phyloP scores from a whole-genome alignment of 2,797 vertebrate species.

The Monodelphis domestica region DNA sequence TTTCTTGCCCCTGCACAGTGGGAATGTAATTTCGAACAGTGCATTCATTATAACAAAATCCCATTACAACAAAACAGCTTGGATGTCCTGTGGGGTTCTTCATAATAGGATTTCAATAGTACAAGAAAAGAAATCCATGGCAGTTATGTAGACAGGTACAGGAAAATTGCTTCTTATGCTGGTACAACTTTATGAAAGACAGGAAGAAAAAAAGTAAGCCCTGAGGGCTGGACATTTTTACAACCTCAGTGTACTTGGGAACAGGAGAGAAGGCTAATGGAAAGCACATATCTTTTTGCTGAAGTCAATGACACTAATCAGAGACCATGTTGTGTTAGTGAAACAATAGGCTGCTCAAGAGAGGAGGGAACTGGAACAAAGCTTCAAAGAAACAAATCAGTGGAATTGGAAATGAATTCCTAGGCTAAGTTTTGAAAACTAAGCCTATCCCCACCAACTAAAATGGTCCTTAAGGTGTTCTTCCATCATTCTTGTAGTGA shows the following conservation, averaged over 20 bases:
- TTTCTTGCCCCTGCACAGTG: conserved; percentile 49
- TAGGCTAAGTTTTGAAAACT: not conserved
- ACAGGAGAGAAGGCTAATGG: not conserved
- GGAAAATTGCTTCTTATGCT: not conserved
- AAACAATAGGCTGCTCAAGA: not conserved
- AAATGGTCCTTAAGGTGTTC: not conserved
- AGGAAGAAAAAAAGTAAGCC: not conserved
- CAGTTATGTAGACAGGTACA: not conserved
- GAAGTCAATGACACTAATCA: not conserved
- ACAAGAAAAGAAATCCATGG: conserved; percentile 3
- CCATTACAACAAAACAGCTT: conserved; percentile 43
- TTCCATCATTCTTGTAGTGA: no score
- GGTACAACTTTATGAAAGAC: not conserved
- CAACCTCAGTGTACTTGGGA: not conserved
- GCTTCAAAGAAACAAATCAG: not conserved
- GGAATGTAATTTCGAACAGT: conserved; percentile 53
- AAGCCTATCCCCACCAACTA: not conserved
- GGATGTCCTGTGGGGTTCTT: conserved; percentile 32
- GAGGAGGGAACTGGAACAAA: not conserved
- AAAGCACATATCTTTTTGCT: not conserved
- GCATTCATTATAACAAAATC: conserved; percentile 68
- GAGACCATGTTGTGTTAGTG: not conserved
- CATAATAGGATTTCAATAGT: conserved; percentile 50
- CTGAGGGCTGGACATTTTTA: not conserved
- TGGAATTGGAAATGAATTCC: not conserved